These are phyloP conservation scores for Mixornis gularis DNA, from an alignment of 2,113 vertebrate species.

Conservation along the genomic window DNA sequence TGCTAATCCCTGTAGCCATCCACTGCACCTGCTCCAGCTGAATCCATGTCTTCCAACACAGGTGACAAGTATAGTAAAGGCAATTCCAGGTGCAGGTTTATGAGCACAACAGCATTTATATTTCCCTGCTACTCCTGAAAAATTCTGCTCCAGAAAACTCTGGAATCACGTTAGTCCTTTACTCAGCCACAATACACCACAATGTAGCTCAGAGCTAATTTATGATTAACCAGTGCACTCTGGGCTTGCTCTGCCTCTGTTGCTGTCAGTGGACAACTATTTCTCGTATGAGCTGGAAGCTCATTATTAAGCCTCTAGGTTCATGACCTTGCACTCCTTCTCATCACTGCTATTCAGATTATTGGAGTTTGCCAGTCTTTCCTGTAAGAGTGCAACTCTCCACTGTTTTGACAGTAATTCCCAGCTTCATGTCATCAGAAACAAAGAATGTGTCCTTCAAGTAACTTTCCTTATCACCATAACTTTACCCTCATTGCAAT, in stretches of 20 bases:
- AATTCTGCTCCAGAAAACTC: not conserved
- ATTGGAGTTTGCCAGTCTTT: not conserved
- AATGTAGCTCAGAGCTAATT: not conserved
- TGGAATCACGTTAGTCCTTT: not conserved
- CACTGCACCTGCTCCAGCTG: constrained; percentile 26
- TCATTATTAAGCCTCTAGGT: not conserved
- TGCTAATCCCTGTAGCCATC: not conserved
- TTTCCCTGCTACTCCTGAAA: not conserved
- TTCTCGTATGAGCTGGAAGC: not conserved
- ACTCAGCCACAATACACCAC: not conserved
- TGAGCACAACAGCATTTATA: not conserved
- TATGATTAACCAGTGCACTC: not conserved
- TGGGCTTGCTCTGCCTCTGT: not conserved
- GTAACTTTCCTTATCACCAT: not conserved
- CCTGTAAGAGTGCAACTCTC: not conserved
- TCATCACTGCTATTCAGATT: not conserved
- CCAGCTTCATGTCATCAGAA: not conserved
- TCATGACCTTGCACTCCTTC: not conserved
- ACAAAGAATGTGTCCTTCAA: not conserved
- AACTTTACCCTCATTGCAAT: not conserved
- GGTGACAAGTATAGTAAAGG: not conserved
- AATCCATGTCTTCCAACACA: not conserved
- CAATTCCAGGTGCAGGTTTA: not conserved
- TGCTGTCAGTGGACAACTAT: not conserved
- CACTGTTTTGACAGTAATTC: not conserved